Evolutionary conservation across 2,113 vertebrate genomes (phyloP).

Genomic region (Gavialis gangeticus): DNA sequence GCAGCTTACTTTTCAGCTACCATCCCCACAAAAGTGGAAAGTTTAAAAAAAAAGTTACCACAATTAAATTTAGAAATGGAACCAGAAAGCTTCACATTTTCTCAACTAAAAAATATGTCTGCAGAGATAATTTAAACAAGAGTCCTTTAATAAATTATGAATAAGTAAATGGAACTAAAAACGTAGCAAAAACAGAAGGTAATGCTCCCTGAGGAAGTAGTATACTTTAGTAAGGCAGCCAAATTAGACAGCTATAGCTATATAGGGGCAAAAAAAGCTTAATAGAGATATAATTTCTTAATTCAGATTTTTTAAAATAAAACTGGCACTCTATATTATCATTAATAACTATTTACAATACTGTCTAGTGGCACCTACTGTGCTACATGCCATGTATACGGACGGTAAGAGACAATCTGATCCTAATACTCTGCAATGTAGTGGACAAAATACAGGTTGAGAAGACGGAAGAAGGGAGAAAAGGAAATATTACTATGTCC

Average conservation of each 20-base stretch:
- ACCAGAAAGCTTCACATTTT: background rate
- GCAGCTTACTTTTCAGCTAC: background rate
- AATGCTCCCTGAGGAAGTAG: background rate
- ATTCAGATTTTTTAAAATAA: background rate
- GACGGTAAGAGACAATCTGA: conserved; percentile 47
- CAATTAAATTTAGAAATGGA: conserved; percentile 32
- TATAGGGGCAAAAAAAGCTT: background rate
- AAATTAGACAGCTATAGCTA: background rate
- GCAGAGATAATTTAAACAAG: background rate
- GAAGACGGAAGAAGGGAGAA: background rate
- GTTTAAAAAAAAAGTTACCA: background rate
- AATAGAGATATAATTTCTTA: background rate
- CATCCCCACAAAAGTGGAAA: background rate
- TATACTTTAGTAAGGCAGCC: background rate
- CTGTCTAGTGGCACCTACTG: conserved; percentile 38
- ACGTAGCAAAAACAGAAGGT: background rate
- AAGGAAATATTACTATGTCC: conserved; percentile 54
- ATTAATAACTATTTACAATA: background rate
- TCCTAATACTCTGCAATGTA: conserved; percentile 63
- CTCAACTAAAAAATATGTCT: background rate
- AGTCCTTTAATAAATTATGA: background rate
- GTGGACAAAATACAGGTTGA: background rate
- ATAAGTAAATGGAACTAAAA: background rate
- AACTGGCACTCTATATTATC: background rate
- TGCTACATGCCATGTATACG: conserved; percentile 45